Evolutionary conservation across 2,888 invertebrate genomes (phyloP).

Genomic region (Glyphotaelius pellucidus): DNA sequence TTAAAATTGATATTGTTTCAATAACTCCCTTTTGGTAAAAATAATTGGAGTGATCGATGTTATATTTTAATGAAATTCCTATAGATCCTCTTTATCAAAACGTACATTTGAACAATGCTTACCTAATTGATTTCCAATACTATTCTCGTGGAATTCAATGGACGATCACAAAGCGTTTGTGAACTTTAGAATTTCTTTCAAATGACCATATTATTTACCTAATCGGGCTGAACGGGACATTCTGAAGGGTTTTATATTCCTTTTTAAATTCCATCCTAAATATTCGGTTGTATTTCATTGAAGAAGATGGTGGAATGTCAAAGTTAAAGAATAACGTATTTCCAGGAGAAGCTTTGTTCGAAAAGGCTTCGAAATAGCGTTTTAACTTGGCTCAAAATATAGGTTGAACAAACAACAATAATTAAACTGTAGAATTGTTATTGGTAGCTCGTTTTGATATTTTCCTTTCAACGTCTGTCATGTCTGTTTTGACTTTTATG

Average conservation of each 20-base stretch:
- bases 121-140: conserved; percentile 14
- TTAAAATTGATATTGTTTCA: no score
- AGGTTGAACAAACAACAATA: neutral
- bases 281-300: neutral
- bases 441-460: neutral
- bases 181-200: conserved; percentile 8
- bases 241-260: conserved; percentile 11
- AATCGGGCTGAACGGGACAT: neutral
- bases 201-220: conserved; percentile 17
- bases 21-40: neutral
- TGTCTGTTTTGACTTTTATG: neutral
- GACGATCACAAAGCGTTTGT: neutral
- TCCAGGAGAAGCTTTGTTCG: neutral
- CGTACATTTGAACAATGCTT: neutral
- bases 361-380: neutral
- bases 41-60: neutral
- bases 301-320: neutral
- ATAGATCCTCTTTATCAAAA: neutral
- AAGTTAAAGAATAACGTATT: neutral
- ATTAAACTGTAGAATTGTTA: neutral
- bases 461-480: neutral
- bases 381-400: neutral
- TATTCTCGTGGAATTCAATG: conserved; percentile 1
- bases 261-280: neutral
- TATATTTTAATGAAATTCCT: neutral